A percentile compares a stretch with the other conserved stretches of the same genome.
Conservation (phyloP, 2,113 vertebrate species). For the Tympanuchus pallidicinctus region DNA sequence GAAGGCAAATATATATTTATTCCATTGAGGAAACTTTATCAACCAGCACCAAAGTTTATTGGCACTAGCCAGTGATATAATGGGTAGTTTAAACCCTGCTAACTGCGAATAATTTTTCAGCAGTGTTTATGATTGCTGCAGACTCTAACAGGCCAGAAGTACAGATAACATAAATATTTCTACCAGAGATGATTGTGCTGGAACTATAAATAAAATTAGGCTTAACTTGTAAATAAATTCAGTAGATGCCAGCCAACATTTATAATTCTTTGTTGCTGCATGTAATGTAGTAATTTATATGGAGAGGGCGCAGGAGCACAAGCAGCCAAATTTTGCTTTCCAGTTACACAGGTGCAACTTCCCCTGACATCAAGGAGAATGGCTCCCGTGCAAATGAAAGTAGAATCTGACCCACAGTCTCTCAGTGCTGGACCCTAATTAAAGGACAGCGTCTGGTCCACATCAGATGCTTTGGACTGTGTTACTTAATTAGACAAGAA, state of each 20-base stretch:
- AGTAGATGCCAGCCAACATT: slow-evolving; percentile 73
- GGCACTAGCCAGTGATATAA: slow-evolving; percentile 82
- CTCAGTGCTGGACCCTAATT: slow-evolving; percentile 82
- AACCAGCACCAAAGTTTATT: slow-evolving; percentile 80
- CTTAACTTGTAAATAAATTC: slow-evolving; percentile 83
- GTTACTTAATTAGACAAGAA: slow-evolving; percentile 83
- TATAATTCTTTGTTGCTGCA: slow-evolving; percentile 77
- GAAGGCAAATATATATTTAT: slow-evolving; percentile 83
- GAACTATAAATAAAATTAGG: slow-evolving; percentile 83
- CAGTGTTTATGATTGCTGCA: slow-evolving; percentile 78
- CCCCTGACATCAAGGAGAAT: slow-evolving; percentile 26
- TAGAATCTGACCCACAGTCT: slow-evolving; percentile 67
- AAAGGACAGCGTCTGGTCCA: slow-evolving; percentile 79
- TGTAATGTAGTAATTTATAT: slow-evolving; percentile 79
- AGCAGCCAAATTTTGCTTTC: slow-evolving; percentile 60
- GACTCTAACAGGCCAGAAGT: slow-evolving; percentile 78
- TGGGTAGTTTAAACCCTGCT: slow-evolving; percentile 83
- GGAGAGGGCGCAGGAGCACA: slow-evolving; percentile 62
- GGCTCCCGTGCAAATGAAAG: slow-evolving; percentile 57
- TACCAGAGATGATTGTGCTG: slow-evolving; percentile 75
- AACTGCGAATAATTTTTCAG: slow-evolving; percentile 86
- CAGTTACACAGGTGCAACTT: slow-evolving; percentile 59
- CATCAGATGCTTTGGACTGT: slow-evolving; percentile 87
- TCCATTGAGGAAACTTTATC: slow-evolving; percentile 81
- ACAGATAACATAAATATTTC: slow-evolving; percentile 85